Evolutionary conservation across 2,113 vertebrate genomes (phyloP), one percentile per base, ranked within the genome.

Genomic region (Oxygymnocypris stewartii): DNA sequence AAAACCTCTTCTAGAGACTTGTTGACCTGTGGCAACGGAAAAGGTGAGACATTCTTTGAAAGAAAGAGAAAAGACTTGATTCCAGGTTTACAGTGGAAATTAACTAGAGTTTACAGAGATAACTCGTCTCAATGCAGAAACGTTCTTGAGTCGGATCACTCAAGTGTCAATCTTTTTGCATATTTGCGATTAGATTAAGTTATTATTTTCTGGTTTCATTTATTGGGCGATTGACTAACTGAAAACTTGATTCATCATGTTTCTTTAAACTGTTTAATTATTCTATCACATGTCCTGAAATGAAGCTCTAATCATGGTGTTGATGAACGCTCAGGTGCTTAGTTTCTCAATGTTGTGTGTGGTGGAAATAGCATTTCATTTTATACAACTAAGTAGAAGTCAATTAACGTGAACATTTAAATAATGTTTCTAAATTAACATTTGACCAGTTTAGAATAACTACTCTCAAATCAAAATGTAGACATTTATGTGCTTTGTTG

Each of bases 11-110:
- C 96, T 0, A 87, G n/a, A 74, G 94, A 92, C 31, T 87, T 96
- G 71, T 88, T 96, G 65, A 84, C 89, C 0, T 96, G 92, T 83
- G 95, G 95, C 2, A 84, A 63, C 42, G 92, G 90, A 40, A 84
- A 85, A 92, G 95, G 95, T 96, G 23, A 78, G 2, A 3, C 8
- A 20, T 59, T 44, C 2, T 37, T 18, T 63, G 20, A 28, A 74
- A 37, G 6, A 6, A 40, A n/a, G 18, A 28, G 6, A 6, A 23
- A 1, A 13, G 61, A 20, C 4, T 71, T 7, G 2, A 35, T 37
- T 35, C 16, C 71, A 44, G 4, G 40, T 13, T 25, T 11, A 73
- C 11, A 25, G 2, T 6, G 20, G 13, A 12, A 51, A 51, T 49
- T 14, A 51, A 51, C 13, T 14, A 51, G 49, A 51, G 49, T 51